phyloP scores from a whole-genome alignment of 2,113 vertebrate genomes.

The Podocnemis expansa region DNA sequence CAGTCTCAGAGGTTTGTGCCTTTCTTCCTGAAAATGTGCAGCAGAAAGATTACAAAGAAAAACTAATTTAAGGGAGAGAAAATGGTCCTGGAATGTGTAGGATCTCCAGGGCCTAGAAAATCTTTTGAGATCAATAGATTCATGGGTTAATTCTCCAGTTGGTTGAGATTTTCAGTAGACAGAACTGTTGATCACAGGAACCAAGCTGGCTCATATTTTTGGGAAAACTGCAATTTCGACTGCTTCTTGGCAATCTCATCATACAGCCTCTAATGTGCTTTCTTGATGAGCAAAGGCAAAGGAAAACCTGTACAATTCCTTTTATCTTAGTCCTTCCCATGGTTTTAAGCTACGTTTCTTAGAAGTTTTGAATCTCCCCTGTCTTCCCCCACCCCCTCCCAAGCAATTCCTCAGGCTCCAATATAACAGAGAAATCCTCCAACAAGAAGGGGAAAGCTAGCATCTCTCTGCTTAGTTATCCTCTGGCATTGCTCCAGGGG shows the following conservation, averaged over 20 bases:
- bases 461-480: background rate
- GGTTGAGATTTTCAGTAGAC: background rate
- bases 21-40: conserved; percentile 12
- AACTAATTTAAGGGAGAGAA: background rate
- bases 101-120: background rate
- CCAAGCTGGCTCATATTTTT: background rate
- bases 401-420: background rate
- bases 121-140: background rate
- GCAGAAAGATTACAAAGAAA: background rate
- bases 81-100: background rate
- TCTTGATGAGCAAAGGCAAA: background rate
- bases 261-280: background rate
- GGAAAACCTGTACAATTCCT: background rate
- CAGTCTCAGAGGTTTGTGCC: background rate
- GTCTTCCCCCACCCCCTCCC: no score
- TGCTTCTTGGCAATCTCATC: background rate
- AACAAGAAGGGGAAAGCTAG: background rate
- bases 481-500: background rate
- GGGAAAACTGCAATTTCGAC: background rate
- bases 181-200: background rate
- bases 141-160: background rate
- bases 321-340: background rate
- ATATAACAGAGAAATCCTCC: background rate
- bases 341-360: background rate
- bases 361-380: background rate